Evolutionary conservation across 2,113 vertebrate genomes (phyloP).

Genomic region (Ailurus styani): DNA sequence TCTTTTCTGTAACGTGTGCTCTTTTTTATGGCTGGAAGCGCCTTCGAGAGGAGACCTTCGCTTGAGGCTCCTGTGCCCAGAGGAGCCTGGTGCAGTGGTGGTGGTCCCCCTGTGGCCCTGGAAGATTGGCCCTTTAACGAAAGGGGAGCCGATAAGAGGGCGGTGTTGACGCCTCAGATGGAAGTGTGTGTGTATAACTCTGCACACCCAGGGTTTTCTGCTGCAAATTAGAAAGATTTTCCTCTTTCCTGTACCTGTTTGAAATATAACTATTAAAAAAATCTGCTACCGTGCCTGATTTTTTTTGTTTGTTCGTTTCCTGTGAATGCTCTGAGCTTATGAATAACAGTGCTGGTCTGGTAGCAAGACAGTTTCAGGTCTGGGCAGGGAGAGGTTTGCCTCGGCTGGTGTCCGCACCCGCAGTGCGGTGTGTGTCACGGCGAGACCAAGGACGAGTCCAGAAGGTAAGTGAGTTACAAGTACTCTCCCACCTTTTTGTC

Average conservation of each 20-base stretch:
- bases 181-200: background rate
- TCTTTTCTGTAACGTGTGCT: background rate
- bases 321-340: background rate
- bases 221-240: background rate
- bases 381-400: background rate
- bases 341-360: background rate
- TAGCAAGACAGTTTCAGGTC: background rate
- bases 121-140: background rate
- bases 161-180: background rate
- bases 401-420: background rate
- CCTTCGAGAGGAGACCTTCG: background rate
- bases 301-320: conserved; percentile 13
- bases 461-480: conserved; percentile 21
- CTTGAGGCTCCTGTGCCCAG: background rate
- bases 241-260: conserved; percentile 16
- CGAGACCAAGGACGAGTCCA: background rate
- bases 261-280: conserved; percentile 44
- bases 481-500: background rate
- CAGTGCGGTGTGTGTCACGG: background rate
- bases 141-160: background rate
- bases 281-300: conserved; percentile 34
- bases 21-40: background rate
- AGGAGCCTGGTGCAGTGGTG: background rate
- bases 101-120: background rate
- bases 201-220: background rate